These are phyloP conservation scores for Betta splendens DNA, from an alignment of 2,797 vertebrate species.

Conservation along the genomic window DNA sequence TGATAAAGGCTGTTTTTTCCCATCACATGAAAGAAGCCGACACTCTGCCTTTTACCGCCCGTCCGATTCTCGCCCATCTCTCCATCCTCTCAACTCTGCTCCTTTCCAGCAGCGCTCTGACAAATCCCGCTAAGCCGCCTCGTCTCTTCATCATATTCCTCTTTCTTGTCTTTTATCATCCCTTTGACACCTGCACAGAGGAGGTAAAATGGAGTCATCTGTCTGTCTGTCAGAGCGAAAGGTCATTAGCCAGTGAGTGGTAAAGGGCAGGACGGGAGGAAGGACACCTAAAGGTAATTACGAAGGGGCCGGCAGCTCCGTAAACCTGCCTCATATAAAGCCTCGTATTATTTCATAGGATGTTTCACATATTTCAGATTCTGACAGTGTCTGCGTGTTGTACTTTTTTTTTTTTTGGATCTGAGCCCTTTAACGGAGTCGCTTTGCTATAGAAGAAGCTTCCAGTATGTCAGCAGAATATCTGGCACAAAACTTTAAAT, in stretches of 20 bases:
- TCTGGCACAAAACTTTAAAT: background rate
- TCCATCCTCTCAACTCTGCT: slow-evolving; percentile 28
- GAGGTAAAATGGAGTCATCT: slow-evolving; percentile 79
- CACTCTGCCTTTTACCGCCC: slow-evolving; percentile 22
- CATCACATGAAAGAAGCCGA: slow-evolving; percentile 20
- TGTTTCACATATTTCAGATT: background rate
- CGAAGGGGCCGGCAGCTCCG: background rate
- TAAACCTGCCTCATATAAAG: background rate
- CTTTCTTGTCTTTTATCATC: slow-evolving; percentile 64
- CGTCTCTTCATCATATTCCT: slow-evolving; percentile 56
- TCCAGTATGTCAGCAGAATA: background rate
- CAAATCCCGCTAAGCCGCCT: slow-evolving; percentile 51
- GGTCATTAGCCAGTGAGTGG: slow-evolving; percentile 77
- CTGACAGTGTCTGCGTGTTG: background rate
- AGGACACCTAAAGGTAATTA: slow-evolving; percentile 47
- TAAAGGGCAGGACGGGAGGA: slow-evolving; percentile 30
- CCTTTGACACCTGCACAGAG: slow-evolving; percentile 57
- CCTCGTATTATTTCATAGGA: background rate
- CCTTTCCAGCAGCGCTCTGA: slow-evolving; percentile 43
- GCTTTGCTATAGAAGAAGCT: background rate
- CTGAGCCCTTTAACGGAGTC: background rate
- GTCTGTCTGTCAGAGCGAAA: slow-evolving; percentile 85
- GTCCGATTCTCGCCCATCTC: slow-evolving; percentile 36
- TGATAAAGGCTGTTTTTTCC: slow-evolving; percentile 5
- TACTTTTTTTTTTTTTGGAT: background rate